phyloP scores from a whole-genome alignment of 2,797 vertebrate genomes.

The Danio choprae region DNA sequence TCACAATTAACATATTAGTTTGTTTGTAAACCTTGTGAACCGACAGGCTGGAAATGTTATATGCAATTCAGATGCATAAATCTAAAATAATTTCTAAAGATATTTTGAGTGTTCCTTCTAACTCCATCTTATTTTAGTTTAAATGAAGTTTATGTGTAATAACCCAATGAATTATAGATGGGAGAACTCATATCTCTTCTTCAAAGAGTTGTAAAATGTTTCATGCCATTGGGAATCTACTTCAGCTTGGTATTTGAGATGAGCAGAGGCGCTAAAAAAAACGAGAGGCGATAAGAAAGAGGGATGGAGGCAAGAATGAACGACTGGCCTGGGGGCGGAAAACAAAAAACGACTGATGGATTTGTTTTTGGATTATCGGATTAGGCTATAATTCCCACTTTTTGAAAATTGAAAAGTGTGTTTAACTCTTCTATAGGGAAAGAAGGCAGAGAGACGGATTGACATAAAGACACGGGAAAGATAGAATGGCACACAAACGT shows the following conservation, averaged over 20 bases:
- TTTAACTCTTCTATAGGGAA: constrained; percentile 21
- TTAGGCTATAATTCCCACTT: constrained; percentile 48
- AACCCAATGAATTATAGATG: constrained; percentile 27
- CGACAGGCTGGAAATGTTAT: background rate
- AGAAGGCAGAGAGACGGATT: background rate
- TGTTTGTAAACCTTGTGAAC: background rate
- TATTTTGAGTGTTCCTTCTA: background rate
- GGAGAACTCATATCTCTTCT: background rate
- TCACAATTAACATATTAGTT: background rate
- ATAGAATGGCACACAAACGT: background rate
- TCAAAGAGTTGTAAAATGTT: constrained; percentile 44
- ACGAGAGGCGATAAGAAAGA: constrained; percentile 33
- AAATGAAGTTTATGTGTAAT: constrained; percentile 2
- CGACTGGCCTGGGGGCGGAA: constrained; percentile 1
- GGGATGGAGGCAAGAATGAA: constrained; percentile 14
- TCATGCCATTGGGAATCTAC: constrained; percentile 35
- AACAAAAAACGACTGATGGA: constrained; percentile 7
- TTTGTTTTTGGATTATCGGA: constrained; percentile 55
- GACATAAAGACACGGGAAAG: constrained; percentile 7
- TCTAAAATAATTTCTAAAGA: background rate
- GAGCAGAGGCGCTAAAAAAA: background rate
- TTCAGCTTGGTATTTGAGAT: constrained; percentile 36
- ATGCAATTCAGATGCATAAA: background rate
- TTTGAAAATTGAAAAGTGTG: constrained; percentile 45
- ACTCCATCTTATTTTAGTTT: constrained; percentile 31